These are phyloP conservation scores for Naso thynnoides DNA, from an alignment of 2,797 vertebrate species.

Conservation along the genomic window DNA sequence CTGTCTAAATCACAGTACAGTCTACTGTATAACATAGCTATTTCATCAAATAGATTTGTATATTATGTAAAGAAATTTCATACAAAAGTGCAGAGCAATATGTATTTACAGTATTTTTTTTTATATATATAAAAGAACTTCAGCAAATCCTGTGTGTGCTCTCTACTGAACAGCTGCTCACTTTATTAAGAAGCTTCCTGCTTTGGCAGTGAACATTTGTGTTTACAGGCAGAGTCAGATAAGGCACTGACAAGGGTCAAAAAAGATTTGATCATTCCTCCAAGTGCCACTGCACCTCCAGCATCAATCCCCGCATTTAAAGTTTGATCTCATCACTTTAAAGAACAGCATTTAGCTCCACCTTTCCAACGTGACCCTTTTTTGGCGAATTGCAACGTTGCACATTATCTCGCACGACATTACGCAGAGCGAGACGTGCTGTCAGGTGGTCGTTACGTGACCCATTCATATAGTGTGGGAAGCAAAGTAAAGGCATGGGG, in stretches of 20 bases:
- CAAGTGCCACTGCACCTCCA: constrained; percentile 57
- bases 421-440: constrained; percentile 16
- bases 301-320: constrained; percentile 24
- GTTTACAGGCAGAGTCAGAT: constrained; percentile 72
- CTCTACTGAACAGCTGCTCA: constrained; percentile 67
- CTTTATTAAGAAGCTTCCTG: constrained; percentile 62
- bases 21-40: constrained; percentile 75
- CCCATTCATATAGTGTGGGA: constrained; percentile 42
- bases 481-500: constrained; percentile 73
- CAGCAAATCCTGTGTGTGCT: constrained; percentile 72
- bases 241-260: constrained; percentile 81
- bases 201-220: constrained; percentile 74
- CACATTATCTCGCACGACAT: constrained; percentile 28
- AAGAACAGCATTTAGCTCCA: constrained; percentile 48
- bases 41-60: constrained; percentile 80
- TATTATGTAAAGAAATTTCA: constrained; percentile 81
- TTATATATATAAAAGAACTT: constrained; percentile 68
- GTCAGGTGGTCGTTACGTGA: constrained; percentile 24
- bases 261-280: constrained; percentile 66
- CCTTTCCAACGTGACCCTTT: constrained; percentile 37
- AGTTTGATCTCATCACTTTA: constrained; percentile 27
- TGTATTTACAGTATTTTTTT: constrained; percentile 82
- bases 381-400: constrained; percentile 31
- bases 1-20: constrained; percentile 76
- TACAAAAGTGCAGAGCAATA: constrained; percentile 85